Evolutionary conservation across 2,113 vertebrate species (phyloP).

Genomic region (Proterorhinus semilunaris): DNA sequence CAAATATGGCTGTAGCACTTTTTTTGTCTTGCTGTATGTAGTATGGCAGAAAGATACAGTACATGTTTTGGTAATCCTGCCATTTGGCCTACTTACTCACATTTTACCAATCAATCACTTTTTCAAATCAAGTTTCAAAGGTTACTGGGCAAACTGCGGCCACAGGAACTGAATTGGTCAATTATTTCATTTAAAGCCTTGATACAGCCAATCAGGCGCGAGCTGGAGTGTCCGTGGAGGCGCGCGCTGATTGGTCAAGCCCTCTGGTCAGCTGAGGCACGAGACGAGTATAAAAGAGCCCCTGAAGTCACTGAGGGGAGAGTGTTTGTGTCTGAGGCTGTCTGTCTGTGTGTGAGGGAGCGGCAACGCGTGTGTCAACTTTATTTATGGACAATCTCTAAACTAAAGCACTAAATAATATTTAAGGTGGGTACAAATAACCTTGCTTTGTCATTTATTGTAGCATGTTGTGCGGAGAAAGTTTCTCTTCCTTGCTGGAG

Average conservation of each 20-base stretch:
- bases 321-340: conserved; percentile 27
- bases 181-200: conserved; percentile 2
- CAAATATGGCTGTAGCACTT: no score
- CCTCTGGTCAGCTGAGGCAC: conserved; percentile 53
- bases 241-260: conserved; percentile 65
- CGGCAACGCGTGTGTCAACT: background rate
- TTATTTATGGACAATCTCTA: conserved; percentile 39
- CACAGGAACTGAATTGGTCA: conserved; percentile 34
- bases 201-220: conserved; percentile 53
- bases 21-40: no score
- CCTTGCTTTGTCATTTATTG: background rate
- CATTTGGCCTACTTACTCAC: background rate
- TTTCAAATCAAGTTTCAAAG: conserved; percentile 5
- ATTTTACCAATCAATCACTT: background rate
- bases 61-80: no score
- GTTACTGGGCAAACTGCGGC: background rate
- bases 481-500: background rate
- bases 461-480: background rate
- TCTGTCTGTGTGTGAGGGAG: conserved; percentile 5
- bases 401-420: conserved; percentile 46
- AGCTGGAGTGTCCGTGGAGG: background rate
- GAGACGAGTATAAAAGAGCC: conserved; percentile 64
- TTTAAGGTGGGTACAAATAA: conserved; percentile 46
- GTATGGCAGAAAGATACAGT: no score
- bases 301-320: background rate